phyloP scores from a whole-genome alignment of 2,113 vertebrate species.

The Paramormyrops kingsleyae region DNA sequence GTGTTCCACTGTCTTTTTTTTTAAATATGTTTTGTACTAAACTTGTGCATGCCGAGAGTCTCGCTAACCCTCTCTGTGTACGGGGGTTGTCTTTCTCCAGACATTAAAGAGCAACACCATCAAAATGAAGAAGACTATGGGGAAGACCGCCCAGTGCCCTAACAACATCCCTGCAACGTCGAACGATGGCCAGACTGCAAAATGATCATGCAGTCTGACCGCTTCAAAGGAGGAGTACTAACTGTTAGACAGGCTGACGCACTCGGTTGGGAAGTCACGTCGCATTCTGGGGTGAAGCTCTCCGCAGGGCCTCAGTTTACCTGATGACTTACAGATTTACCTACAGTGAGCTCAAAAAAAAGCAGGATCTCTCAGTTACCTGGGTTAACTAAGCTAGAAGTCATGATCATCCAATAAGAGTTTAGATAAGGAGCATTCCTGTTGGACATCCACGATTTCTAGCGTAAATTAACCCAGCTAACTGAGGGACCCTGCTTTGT shows the following conservation, averaged over 20 bases:
- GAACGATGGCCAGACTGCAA: not conserved
- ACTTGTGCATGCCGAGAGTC: not conserved
- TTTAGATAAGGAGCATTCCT: not conserved
- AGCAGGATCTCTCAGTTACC: not conserved
- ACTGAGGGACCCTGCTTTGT: not conserved
- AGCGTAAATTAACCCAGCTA: not conserved
- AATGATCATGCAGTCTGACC: not conserved
- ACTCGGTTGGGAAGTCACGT: not conserved
- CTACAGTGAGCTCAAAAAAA: not conserved
- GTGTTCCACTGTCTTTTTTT: not conserved
- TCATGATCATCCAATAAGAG: not conserved
- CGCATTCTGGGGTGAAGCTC: not conserved
- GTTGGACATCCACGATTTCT: not conserved
- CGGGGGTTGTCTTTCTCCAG: conserved; percentile 1
- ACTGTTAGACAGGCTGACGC: not conserved
- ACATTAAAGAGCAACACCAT: not conserved
- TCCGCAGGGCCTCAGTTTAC: not conserved
- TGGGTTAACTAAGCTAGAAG: not conserved
- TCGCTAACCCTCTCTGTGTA: not conserved
- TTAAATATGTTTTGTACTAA: not conserved
- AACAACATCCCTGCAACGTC: not conserved
- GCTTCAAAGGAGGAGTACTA: not conserved
- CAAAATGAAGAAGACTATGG: not conserved
- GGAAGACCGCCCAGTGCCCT: not conserved
- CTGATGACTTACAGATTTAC: not conserved